Base-by-base conservation (phyloP, 1,140 invertebrate genomes). In the Papilio xuthus region DNA sequence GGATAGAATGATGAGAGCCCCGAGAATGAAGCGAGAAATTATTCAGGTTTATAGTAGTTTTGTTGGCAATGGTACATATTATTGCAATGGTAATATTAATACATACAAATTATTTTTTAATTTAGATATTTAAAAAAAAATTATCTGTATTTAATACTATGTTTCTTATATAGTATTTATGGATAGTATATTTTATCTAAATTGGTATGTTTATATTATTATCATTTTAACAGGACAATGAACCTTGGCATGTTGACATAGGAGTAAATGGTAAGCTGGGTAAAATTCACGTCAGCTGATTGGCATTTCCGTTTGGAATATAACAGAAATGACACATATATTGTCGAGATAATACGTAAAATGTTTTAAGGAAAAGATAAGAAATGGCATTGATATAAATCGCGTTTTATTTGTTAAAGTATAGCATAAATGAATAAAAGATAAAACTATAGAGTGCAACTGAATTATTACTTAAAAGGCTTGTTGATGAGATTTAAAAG, bases 1-100 rank as follows among this genome's bases (percentile, higher is more conserved):
- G 83, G 82, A 83, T 86, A 84, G 78, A 85, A 74, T 83, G 80
- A 85, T 81, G 80, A 82, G 83, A 85, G 78, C 79, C 28, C 76
- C 50, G 74, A 60, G 60, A 80, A 67, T 70, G 50, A 42, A 71
- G 78, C 75, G 81, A 63, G 83, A 78, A 84, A 78, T 83, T 84
- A 86, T 86, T 82, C 80, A 82, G 80, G 77, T 79, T 84, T 86
- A 81, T 83, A 81, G 82, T 67, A 15, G 12, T 28, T 28, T 23
- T 67, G 60, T 67, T 28, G 60, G 60, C 60, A 67, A 67, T 67
- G 13, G 15, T 67, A 67, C 60, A 28, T 67, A 28, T 67, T 18
- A 67, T 67, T 67, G 26, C 12, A n/a, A n/a, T n/a, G n/a, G n/a
- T n/a, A n/a, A n/a, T n/a, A n/a, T n/a, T n/a, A n/a, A n/a, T n/a